Evolutionary conservation across 1,140 invertebrate species (phyloP), one percentile per base, ranked within the genome.

Genomic region (Nasonia giraulti): DNA sequence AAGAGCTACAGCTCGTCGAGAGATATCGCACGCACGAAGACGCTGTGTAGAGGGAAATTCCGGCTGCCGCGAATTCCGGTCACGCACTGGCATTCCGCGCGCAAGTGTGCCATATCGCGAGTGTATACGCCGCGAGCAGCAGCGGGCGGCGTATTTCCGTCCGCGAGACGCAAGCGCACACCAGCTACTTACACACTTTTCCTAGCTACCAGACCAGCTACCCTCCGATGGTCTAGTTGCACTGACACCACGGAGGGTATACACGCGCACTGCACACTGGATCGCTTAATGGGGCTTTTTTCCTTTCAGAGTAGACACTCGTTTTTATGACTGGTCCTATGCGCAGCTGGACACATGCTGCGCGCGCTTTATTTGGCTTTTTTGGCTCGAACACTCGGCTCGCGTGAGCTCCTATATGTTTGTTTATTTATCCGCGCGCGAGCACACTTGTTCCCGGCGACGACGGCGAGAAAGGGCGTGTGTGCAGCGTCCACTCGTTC

Each of bases 31-130:
- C 55, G 55, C 55, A 62, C 55, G 14, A 62, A 62, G 55, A 62
- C 55, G 17, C 17, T 62, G 40, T 44, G 33, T 37, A 44, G 6
- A 62, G 55, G 55, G 55, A 62, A 62, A 62, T 62, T 62, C 55
- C 68, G 68, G 68, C 68, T 71, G 10, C 68, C 68, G 68, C 76
- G 76, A 44, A 79, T 84, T 79, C 82, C 82, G 82, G 75, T 84
- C 82, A 84, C 76, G 82, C 82, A 84, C 82, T 84, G 82, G 76
- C 76, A 62, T 79, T 73, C 20, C 82, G 37, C 66, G 47, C 71
- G 44, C 33, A 33, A 73, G 69, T 73, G 69, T 73, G 69, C 69
- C 69, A 62, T 62, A 62, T 62, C 55, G 17, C 55, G n/a, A 62
- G 55, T n/a, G 50, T 37, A 47, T 44, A 10, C 8, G 40, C 7